These are phyloP conservation scores for Carterocephalus palaemon DNA, from an alignment of 2,888 invertebrate genomes.

Conservation along the genomic window DNA sequence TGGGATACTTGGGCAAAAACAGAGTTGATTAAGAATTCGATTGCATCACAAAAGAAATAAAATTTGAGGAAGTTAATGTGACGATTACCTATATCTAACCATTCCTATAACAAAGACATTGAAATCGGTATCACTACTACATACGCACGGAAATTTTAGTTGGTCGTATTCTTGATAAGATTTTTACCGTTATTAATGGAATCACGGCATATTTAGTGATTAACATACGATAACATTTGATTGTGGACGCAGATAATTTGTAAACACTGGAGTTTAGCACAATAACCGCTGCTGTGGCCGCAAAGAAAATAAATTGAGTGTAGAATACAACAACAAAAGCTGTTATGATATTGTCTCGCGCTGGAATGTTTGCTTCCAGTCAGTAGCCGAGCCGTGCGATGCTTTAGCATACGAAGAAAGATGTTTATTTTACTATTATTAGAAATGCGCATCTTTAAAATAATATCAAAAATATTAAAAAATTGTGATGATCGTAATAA, in stretches of 20 bases:
- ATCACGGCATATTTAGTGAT: slow-evolving; percentile 41
- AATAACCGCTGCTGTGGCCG: slow-evolving; percentile 48
- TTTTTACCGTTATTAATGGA: slow-evolving; percentile 25
- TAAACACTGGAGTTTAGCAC: slow-evolving; percentile 66
- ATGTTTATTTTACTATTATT: neutral
- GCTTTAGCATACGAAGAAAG: slow-evolving; percentile 8
- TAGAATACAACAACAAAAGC: slow-evolving; percentile 60
- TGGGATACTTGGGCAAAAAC: no score
- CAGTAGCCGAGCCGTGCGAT: slow-evolving; percentile 38
- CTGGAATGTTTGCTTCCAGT: slow-evolving; percentile 51
- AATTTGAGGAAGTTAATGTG: neutral
- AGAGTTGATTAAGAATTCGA: no score
- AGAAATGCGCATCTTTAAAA: neutral
- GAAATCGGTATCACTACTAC: neutral
- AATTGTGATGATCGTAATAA: slow-evolving; percentile 30
- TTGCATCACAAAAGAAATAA: neutral
- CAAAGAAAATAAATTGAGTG: slow-evolving; percentile 53
- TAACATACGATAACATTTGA: slow-evolving; percentile 60
- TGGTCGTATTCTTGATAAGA: slow-evolving; percentile 12
- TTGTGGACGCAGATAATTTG: slow-evolving; percentile 64
- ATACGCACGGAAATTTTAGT: slow-evolving; percentile 8
- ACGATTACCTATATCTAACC: no score
- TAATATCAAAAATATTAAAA: slow-evolving; percentile 7
- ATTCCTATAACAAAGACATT: no score
- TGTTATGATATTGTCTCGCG: slow-evolving; percentile 56